Percentiles rank a stretch among this genome's conserved stretches.
phyloP scores from a whole-genome alignment of 2,113 vertebrate species.

The Litocranius walleri region DNA sequence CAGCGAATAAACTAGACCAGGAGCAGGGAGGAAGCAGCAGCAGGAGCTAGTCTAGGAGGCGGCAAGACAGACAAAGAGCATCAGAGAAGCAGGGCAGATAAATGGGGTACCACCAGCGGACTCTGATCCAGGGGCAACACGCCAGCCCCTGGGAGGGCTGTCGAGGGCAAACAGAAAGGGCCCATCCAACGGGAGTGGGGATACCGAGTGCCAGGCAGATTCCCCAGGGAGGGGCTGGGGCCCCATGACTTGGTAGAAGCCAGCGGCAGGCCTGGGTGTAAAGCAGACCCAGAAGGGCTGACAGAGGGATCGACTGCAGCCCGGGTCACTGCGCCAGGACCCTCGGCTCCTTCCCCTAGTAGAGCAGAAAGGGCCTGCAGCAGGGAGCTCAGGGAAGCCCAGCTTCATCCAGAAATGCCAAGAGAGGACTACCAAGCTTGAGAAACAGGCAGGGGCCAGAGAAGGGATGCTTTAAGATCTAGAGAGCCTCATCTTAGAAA shows the following conservation, averaged over 20 bases:
- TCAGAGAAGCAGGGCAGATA: neutral
- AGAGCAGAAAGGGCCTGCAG: neutral
- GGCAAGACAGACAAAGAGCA: neutral
- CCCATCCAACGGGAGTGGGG: accelerated
- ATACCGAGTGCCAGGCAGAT: neutral
- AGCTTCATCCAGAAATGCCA: neutral
- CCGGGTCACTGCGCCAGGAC: no score
- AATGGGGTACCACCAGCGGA: accelerated
- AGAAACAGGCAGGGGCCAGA: neutral
- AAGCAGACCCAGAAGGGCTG: neutral
- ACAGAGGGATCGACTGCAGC: neutral
- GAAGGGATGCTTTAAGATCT: neutral
- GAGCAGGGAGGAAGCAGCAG: neutral
- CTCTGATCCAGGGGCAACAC: neutral
- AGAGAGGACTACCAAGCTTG: neutral
- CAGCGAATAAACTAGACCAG: neutral
- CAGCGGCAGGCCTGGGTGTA: neutral
- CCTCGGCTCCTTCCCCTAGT: no score
- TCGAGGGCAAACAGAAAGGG: neutral
- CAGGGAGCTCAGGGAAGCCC: accelerated
- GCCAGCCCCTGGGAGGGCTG: neutral
- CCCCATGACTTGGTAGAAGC: accelerated
- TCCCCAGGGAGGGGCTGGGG: neutral
- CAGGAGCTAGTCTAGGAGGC: neutral
- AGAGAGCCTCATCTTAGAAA: neutral